Evolutionary conservation across 2,797 vertebrate species (phyloP).

Genomic region (Acrossocheilus wenchowensis): DNA sequence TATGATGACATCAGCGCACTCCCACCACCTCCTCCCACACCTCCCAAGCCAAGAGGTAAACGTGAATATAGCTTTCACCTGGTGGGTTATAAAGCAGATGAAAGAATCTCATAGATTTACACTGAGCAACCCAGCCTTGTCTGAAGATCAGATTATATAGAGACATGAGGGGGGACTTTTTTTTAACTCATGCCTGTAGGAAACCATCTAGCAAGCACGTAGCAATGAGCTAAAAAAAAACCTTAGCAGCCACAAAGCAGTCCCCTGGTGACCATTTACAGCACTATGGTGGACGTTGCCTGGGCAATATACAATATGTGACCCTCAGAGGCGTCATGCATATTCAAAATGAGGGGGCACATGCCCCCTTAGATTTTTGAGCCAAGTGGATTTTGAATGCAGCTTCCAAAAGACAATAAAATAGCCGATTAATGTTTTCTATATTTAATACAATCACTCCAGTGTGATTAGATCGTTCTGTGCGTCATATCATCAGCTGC

Average conservation of each 20-base stretch:
- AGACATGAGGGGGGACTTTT: not conserved
- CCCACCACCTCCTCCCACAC: constrained; percentile 57
- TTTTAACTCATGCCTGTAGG: no score
- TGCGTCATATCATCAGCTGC: no score
- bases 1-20: constrained; percentile 64
- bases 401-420: no score
- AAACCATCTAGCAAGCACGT: not conserved
- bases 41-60: constrained; percentile 57
- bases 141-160: not conserved
- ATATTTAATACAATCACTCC: no score
- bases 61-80: not conserved
- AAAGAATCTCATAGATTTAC: not conserved
- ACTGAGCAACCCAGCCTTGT: not conserved
- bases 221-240: not conserved
- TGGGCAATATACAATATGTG: not conserved
- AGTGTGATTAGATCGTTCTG: no score
- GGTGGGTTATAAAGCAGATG: not conserved
- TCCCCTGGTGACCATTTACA: not conserved
- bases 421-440: no score
- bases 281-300: not conserved
- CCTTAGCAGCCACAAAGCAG: not conserved
- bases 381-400: no score
- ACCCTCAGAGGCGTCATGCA: no score
- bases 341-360: no score
- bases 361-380: no score